Percentiles rank a stretch among this genome's conserved stretches.
These are phyloP conservation scores for Drosophila buzzatii DNA, from an alignment of 2,888 invertebrate species.

Conservation along the genomic window DNA sequence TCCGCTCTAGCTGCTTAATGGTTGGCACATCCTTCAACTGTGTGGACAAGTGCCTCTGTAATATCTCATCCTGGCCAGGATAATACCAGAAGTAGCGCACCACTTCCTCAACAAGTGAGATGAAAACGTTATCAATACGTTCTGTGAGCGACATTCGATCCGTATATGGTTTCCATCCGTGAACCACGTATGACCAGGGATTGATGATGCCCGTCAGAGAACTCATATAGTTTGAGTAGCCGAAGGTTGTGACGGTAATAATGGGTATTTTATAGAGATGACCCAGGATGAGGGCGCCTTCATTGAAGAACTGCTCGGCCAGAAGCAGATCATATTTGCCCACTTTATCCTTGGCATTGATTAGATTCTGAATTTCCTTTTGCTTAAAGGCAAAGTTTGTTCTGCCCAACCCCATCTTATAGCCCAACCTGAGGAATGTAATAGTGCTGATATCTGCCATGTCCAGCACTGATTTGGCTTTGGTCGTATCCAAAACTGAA, in stretches of 20 bases:
- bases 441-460: slow-evolving; percentile 48
- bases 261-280: slow-evolving; percentile 83
- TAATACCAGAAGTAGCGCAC: slow-evolving; percentile 70
- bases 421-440: slow-evolving; percentile 48
- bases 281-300: slow-evolving; percentile 83
- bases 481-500: slow-evolving; percentile 58
- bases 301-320: slow-evolving; percentile 83
- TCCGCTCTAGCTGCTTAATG: slow-evolving; percentile 84
- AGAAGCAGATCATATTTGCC: slow-evolving; percentile 85
- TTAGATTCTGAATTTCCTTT: slow-evolving; percentile 67
- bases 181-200: slow-evolving; percentile 85
- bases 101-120: slow-evolving; percentile 68
- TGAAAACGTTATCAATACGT: slow-evolving; percentile 86
- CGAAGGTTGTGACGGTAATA: slow-evolving; percentile 82
- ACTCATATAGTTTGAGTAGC: slow-evolving; percentile 84
- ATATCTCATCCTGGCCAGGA: slow-evolving; percentile 76
- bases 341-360: slow-evolving; percentile 66
- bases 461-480: slow-evolving; percentile 57
- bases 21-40: slow-evolving; percentile 74
- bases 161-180: slow-evolving; percentile 83
- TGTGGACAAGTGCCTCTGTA: slow-evolving; percentile 70
- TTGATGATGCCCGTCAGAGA: slow-evolving; percentile 84
- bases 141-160: slow-evolving; percentile 86
- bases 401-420: slow-evolving; percentile 62
- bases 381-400: slow-evolving; percentile 77